These are phyloP conservation scores for Ischnus inquisitorius DNA, from an alignment of 2,888 invertebrate genomes.

Conservation along the genomic window DNA sequence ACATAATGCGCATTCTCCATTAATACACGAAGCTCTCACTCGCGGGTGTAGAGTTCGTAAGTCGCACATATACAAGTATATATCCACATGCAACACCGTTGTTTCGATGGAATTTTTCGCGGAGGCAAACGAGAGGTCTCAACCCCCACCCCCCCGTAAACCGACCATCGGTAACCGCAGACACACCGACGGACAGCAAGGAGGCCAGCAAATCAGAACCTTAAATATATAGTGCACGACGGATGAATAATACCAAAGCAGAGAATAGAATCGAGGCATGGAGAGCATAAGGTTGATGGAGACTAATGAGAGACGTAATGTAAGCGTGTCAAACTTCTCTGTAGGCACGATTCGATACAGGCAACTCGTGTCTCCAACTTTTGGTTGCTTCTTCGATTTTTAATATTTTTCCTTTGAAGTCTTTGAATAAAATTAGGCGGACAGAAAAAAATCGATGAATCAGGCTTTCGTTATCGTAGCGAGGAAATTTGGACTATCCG, in stretches of 20 bases:
- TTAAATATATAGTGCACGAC: constrained; percentile 56
- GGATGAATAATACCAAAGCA: constrained; percentile 38
- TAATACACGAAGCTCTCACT: constrained; percentile 7
- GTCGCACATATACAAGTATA: constrained; percentile 15
- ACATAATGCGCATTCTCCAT: background rate
- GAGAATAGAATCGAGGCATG: constrained; percentile 29
- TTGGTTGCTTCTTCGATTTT: no score
- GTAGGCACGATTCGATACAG: no score
- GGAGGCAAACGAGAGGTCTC: constrained; percentile 36
- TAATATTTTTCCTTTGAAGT: no score
- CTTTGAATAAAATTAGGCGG: no score
- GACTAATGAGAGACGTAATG: constrained; percentile 55
- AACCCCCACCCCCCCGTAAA: constrained; percentile 9
- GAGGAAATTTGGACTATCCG: background rate
- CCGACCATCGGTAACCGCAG: constrained; percentile 41
- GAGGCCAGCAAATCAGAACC: constrained; percentile 53
- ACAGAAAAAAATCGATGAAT: no score
- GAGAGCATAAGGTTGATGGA: constrained; percentile 65
- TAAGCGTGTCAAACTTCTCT: constrained; percentile 57
- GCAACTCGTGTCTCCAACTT: no score
- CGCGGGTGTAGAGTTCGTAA: background rate
- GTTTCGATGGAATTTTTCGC: constrained; percentile 62
- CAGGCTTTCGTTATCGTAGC: no score
- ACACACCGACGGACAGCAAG: background rate
- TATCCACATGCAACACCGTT: constrained; percentile 11